These are phyloP conservation scores for Vulpes ferrilata DNA, from an alignment of 2,113 vertebrate genomes.

Conservation along the genomic window DNA sequence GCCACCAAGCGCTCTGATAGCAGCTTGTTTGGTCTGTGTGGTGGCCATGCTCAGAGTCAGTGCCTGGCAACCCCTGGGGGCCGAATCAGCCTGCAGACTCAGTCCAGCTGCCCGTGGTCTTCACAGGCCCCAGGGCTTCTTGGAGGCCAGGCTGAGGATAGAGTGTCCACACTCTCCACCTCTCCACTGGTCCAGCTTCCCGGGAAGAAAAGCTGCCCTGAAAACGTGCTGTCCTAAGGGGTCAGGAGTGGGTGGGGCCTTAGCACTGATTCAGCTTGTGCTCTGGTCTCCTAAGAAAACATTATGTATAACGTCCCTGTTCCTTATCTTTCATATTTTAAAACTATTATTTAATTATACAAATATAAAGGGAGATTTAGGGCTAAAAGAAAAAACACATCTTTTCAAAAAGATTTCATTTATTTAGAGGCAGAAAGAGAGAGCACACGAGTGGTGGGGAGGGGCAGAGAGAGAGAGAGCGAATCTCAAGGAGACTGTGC, in stretches of 20 bases:
- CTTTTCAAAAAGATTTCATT: neutral
- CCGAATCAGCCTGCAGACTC: neutral
- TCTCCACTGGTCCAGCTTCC: neutral
- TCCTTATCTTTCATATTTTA: neutral
- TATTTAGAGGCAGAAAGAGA: neutral
- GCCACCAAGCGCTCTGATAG: neutral
- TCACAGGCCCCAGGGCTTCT: neutral
- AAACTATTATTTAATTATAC: neutral
- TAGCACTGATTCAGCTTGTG: neutral
- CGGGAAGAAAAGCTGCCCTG: neutral
- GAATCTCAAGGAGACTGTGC: neutral
- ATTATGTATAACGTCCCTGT: neutral
- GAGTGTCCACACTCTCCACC: neutral
- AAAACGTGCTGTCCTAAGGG: neutral
- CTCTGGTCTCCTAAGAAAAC: neutral
- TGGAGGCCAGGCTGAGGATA: neutral
- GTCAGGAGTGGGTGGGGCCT: neutral
- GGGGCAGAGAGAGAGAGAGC: neutral
- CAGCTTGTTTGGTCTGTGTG: neutral
- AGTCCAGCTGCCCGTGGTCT: neutral
- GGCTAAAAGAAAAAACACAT: neutral
- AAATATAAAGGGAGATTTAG: conserved; percentile 20
- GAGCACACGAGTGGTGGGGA: neutral
- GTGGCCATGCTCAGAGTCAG: neutral
- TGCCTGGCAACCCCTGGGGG: neutral